Percentiles rank a stretch among this genome's conserved stretches.
Evolutionary conservation across 2,113 vertebrate genomes (phyloP).

Genomic region (Cygnus buccinator): DNA sequence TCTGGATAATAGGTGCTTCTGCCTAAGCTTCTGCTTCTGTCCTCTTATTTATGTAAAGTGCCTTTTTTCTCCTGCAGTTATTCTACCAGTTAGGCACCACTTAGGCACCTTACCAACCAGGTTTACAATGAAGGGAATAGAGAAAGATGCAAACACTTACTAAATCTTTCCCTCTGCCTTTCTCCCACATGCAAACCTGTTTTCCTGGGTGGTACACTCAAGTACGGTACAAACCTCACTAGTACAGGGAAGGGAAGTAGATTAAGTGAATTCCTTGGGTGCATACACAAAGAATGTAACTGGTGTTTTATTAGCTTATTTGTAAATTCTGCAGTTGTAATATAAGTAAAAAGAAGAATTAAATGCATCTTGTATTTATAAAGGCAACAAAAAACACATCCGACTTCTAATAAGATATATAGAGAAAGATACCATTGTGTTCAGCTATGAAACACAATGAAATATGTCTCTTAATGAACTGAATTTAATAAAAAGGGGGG

Average conservation of each 20-base stretch:
- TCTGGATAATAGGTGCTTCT: background rate
- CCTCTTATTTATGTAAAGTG: background rate
- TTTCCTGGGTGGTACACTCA: background rate
- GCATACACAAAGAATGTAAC: background rate
- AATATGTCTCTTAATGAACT: background rate
- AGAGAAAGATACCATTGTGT: background rate
- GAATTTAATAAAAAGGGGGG: background rate
- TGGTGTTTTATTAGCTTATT: background rate
- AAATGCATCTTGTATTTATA: background rate
- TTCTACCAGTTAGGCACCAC: background rate
- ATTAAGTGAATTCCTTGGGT: background rate
- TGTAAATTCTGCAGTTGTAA: background rate
- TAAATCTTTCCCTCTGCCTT: background rate
- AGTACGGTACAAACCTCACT: background rate
- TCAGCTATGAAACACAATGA: background rate
- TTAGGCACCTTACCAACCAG: background rate
- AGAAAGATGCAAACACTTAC: background rate
- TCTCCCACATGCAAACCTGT: background rate
- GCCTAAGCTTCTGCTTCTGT: background rate
- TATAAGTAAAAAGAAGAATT: background rate
- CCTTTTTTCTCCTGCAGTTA: slow-evolving; percentile 6
- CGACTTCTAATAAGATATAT: background rate
- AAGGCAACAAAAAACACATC: background rate
- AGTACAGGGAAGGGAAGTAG: background rate
- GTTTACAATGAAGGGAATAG: background rate